Evolutionary conservation across 2,888 invertebrate species (phyloP), one percentile per base, ranked within the genome.

Genomic region (Watsonalla cultraria): DNA sequence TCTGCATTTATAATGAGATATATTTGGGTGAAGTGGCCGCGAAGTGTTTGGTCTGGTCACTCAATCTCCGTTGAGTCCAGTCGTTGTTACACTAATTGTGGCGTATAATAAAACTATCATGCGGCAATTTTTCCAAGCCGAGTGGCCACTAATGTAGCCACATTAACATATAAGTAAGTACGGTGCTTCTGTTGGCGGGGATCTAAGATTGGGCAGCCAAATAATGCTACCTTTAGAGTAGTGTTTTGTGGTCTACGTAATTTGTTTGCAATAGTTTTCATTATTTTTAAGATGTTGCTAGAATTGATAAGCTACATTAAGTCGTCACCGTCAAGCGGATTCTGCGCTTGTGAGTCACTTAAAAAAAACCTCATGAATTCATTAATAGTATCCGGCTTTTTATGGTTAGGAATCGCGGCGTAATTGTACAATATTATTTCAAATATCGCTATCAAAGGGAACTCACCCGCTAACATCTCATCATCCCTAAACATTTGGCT

Each of bases 81-180:
- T 1, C 35, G 8, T 46, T 51, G 51, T 51, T 68, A 64, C 64
- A 67, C 78, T 84, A 82, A 85, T 82, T 82, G 84, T 71, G 61
- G 70, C 65, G 86, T 83, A 88, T 88, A 88, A 88, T 87, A 84
- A 79, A 77, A 68, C 80, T 58, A 85, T 87, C 74, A 84, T 78
- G 68, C 70, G 64, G 59, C 66, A 65, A 82, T 81, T 84, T 83
- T 82, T 80, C 82, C 72, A 59, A 69, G 66, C 60, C 61, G 65
- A 81, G 76, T 72, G 76, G 67, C 63, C 65, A 65, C 80, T 86
- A 84, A 86, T 85, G 83, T 77, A 72, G 59, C 63, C 58, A 59
- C 68, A 79, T 80, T 82, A 75, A 72, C 78, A 76, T 76, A 69
- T 51, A 50, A 48, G 66, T 52, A 50, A 48, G 66, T 61, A 14